A percentile compares a stretch with the other conserved stretches of the same genome.
Evolutionary conservation across 2,888 invertebrate species (phyloP).

Genomic region (Nemoura dubitans): DNA sequence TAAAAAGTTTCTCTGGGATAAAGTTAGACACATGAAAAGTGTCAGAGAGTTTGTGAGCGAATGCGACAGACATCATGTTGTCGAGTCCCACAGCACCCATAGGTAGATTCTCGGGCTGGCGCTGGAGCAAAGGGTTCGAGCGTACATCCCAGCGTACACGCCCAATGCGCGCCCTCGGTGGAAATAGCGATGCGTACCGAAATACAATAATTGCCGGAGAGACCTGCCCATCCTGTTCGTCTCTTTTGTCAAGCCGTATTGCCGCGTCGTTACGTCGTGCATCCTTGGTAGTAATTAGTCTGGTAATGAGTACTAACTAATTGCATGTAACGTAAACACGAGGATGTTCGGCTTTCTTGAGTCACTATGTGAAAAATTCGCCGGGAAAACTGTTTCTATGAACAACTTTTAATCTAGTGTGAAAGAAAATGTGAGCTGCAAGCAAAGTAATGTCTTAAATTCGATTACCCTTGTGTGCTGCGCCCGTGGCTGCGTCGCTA

Average conservation of each 20-base stretch:
- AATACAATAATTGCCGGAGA: background rate
- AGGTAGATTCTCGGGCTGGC: background rate
- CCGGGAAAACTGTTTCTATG: background rate
- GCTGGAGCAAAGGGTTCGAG: too few relatives aligned
- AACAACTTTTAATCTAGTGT: background rate
- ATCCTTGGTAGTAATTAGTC: background rate
- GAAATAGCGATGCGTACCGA: background rate
- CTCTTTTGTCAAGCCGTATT: background rate
- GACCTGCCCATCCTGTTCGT: background rate
- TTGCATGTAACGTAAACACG: background rate
- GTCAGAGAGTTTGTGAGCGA: background rate
- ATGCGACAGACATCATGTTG: background rate
- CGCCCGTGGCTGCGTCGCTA: too few relatives aligned
- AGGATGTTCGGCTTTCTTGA: background rate
- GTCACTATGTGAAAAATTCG: background rate
- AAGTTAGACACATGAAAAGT: background rate
- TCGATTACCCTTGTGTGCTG: too few relatives aligned
- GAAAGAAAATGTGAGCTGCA: too few relatives aligned
- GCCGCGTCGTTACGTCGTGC: background rate
- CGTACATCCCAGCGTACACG: background rate
- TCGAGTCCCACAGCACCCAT: background rate
- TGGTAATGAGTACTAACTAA: background rate
- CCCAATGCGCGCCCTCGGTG: background rate
- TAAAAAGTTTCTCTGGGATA: background rate
- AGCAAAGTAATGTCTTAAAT: too few relatives aligned